These are phyloP conservation scores for Aphis gossypii DNA, from an alignment of 1,140 invertebrate species.

Conservation along the genomic window DNA sequence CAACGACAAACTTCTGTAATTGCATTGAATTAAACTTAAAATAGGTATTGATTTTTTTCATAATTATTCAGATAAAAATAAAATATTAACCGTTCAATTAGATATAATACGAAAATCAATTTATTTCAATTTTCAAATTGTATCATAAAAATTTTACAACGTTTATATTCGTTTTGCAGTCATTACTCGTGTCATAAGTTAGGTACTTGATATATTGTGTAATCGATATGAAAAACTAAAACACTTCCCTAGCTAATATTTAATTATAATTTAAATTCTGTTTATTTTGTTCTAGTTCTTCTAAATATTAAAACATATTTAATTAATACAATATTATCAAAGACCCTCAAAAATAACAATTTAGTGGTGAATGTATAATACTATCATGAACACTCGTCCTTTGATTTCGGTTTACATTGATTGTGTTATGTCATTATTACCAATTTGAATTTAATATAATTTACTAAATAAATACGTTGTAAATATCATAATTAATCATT, in stretches of 20 bases:
- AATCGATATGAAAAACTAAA: too few relatives aligned
- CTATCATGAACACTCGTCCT: neutral
- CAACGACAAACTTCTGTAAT: too few relatives aligned
- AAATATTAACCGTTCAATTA: neutral
- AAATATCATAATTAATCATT: neutral
- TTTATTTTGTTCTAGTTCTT: too few relatives aligned
- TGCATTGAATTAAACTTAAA: neutral
- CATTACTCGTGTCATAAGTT: too few relatives aligned
- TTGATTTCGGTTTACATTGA: neutral
- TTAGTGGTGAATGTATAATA: neutral
- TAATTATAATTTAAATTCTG: too few relatives aligned
- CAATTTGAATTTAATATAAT: neutral
- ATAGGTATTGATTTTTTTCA: neutral
- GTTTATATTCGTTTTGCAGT: too few relatives aligned
- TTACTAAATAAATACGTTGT: neutral
- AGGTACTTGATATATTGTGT: too few relatives aligned
- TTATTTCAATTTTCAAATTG: neutral
- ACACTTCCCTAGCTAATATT: too few relatives aligned
- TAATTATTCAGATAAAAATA: neutral
- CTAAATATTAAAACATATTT: neutral
- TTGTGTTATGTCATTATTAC: neutral
- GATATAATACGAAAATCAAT: neutral
- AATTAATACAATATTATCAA: neutral
- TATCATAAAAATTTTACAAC: too few relatives aligned
- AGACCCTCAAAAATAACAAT: neutral